Evolutionary conservation across 1,140 invertebrate species (phyloP).

Genomic region (Plectus sambesii): DNA sequence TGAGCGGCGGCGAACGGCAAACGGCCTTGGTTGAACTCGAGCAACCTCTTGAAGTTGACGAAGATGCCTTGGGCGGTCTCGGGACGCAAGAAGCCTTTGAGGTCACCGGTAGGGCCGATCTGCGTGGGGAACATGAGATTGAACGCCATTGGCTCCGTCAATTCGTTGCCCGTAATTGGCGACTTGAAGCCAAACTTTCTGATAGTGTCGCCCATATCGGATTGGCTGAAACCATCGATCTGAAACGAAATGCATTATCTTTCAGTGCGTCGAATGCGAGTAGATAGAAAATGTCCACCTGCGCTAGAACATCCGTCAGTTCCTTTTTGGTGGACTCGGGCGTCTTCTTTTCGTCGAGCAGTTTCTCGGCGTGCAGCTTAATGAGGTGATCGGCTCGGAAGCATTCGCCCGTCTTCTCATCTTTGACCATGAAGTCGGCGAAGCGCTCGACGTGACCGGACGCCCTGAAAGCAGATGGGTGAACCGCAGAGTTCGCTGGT

Average conservation of each 20-base stretch:
- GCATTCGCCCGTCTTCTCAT: constrained; percentile 84
- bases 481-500: constrained; percentile 8
- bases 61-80: constrained; percentile 99
- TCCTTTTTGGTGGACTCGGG: constrained; percentile 55
- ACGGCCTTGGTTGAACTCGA: constrained; percentile 74
- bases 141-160: constrained; percentile 88
- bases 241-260: not conserved
- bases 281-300: constrained; percentile 28
- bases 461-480: constrained; percentile 54
- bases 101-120: constrained; percentile 78
- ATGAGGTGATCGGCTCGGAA: constrained; percentile 97
- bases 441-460: constrained; percentile 98
- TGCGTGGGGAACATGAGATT: constrained; percentile 97
- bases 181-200: constrained; percentile 82
- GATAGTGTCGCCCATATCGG: constrained; percentile 73
- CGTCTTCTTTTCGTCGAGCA: constrained; percentile 70
- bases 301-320: constrained; percentile 43
- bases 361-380: constrained; percentile 63
- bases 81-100: constrained; percentile 59
- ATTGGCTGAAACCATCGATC: constrained; percentile 74
- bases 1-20: constrained; percentile 96
- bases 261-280: too few species aligned
- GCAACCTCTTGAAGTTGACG: constrained; percentile 89
- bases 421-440: constrained; percentile 98
- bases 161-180: constrained; percentile 79